A percentile compares a stretch with the other conserved stretches of the same genome.
phyloP scores from a whole-genome alignment of 2,888 invertebrate genomes.

The Drosophila mimica region DNA sequence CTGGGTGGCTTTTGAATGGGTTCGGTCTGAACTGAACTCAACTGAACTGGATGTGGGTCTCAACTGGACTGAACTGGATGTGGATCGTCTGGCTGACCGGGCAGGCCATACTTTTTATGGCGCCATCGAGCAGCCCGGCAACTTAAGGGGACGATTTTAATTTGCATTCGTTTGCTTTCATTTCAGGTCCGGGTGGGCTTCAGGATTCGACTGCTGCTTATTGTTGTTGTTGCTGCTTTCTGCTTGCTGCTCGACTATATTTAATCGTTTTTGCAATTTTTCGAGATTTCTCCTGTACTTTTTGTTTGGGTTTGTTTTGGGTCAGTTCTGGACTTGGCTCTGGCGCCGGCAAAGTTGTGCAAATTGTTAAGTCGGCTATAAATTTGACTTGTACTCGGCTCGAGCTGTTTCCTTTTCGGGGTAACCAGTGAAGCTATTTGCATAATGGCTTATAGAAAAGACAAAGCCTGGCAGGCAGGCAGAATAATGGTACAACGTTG shows the following conservation, averaged over 20 bases:
- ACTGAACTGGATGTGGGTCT: slow-evolving; percentile 19
- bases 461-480: slow-evolving; percentile 46
- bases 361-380: slow-evolving; percentile 83
- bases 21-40: slow-evolving; percentile 14
- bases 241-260: slow-evolving; percentile 58
- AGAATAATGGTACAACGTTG: slow-evolving; percentile 37
- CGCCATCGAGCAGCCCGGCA: slow-evolving; percentile 56
- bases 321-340: slow-evolving; percentile 7
- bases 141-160: slow-evolving; percentile 81
- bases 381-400: slow-evolving; percentile 79
- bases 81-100: slow-evolving; percentile 57
- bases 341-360: slow-evolving; percentile 49
- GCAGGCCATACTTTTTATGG: slow-evolving; percentile 70
- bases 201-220: slow-evolving; percentile 33
- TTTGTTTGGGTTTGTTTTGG: slow-evolving; percentile 40
- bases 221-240: slow-evolving; percentile 25
- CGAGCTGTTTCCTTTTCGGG: slow-evolving; percentile 47
- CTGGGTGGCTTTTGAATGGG: slow-evolving; percentile 26
- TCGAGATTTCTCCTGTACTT: slow-evolving; percentile 67
- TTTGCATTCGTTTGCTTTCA: slow-evolving; percentile 84
- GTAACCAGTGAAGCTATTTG: slow-evolving; percentile 72
- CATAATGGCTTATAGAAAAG: slow-evolving; percentile 79
- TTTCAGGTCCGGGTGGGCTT: slow-evolving; percentile 44
- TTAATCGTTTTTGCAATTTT: slow-evolving; percentile 77
- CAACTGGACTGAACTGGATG: slow-evolving; percentile 37